phyloP scores from a whole-genome alignment of 23 tunicate genomes.

The Styela plicata region DNA sequence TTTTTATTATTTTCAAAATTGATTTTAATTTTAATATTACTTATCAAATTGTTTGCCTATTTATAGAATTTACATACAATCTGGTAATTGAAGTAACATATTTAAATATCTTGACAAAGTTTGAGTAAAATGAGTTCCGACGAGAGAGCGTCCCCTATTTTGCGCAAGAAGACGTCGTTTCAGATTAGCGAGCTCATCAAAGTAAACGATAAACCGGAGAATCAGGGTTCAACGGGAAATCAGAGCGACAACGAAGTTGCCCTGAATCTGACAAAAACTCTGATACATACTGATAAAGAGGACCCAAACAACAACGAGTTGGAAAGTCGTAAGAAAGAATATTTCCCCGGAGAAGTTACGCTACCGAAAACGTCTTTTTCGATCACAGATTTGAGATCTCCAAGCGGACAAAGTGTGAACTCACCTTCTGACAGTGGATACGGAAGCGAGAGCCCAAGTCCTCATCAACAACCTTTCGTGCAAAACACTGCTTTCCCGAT shows the following conservation, averaged over 20 bases:
- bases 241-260: not conserved
- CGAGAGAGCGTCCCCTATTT: not conserved
- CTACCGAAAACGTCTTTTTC: not conserved
- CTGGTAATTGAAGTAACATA: too few relatives aligned
- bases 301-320: not conserved
- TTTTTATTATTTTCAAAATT: too few relatives aligned
- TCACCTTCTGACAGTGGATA: conserved; percentile 89
- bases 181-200: conserved; percentile 21
- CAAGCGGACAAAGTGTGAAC: conserved; percentile 38
- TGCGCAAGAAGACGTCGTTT: conserved; percentile 3
- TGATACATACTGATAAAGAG: not conserved
- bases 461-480: conserved; percentile 36
- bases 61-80: too few relatives aligned
- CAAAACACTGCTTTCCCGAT: not conserved
- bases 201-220: not conserved
- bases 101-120: too few relatives aligned
- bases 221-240: not conserved
- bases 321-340: not conserved
- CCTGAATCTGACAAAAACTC: conserved; percentile 1
- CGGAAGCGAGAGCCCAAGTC: conserved; percentile 89
- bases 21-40: too few relatives aligned
- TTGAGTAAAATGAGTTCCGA: not conserved
- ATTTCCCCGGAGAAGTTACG: not conserved
- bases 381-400: not conserved
- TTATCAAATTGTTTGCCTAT: too few relatives aligned